Base-by-base conservation (phyloP, 2,797 vertebrate species). In the Steatocranus sp. region DNA sequence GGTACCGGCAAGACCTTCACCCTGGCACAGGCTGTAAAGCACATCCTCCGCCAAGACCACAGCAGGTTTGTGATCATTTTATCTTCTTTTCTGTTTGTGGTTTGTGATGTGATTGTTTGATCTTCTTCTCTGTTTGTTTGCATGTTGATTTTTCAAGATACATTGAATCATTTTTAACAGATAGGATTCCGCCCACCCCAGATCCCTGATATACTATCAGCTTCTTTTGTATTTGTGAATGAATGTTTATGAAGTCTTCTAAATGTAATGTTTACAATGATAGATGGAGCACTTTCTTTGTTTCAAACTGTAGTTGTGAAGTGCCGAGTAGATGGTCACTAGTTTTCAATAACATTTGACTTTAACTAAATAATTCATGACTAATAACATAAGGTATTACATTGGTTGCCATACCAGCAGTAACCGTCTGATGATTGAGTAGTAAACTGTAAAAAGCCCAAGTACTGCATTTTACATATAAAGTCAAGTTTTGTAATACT, bases 1-100 rank as follows among this genome's bases (percentile, higher is more conserved):
- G 99, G 99, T 93, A 99, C 99, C 25, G 99, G 99, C 92, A 99
- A 99, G 96, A 99, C 99, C 1, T 99, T 99, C 96, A 99, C 99
- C 20, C 95, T 99, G 94, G 99, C 99, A 88, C 99, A 99, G 96
- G 99, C 98, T 58, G 98, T 99, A 93, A 99, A 98, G 94, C 99
- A 99, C 95, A 99, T 99, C 87, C 97, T 99, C 75, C 97, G 98
- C 87, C 99, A 99, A 90, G 97, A 97, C 83, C 96, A 97, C 76
- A 97, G 97, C 91, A 98, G 98, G 99, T 99, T 87, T 94, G 97
- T 85, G n/a, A 48, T 12, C 32, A 2, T 10, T n/a, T 70, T 68
- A 6, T 25, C 23, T 46, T 46, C 36, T 4, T 27, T 27, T 46
- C 15, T 18, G 14, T 25, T 25, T 68, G 20, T 15, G 98, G 99